phyloP scores from a whole-genome alignment of 2,797 vertebrate genomes.

The Pangasius sanitwongsei region DNA sequence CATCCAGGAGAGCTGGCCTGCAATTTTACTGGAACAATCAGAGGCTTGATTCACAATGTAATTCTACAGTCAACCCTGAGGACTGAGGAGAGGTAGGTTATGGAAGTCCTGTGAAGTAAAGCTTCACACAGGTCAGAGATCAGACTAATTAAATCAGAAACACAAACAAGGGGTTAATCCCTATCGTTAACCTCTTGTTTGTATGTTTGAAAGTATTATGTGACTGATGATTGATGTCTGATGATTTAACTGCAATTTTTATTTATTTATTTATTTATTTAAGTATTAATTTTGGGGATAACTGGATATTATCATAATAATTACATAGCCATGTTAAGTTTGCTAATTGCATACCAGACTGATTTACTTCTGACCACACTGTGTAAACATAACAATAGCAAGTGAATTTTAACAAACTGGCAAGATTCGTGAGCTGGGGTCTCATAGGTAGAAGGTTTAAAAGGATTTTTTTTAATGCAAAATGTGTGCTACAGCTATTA shows the following conservation, averaged over 20 bases:
- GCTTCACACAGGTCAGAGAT: conserved; percentile 73
- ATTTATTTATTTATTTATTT: not conserved
- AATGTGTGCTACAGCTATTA: not conserved
- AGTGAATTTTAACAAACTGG: not conserved
- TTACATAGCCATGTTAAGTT: not conserved
- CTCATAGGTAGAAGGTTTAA: not conserved
- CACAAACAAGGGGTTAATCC: conserved; percentile 77
- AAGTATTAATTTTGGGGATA: not conserved
- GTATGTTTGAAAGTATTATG: not conserved
- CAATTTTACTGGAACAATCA: conserved; percentile 49
- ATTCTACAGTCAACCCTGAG: conserved; percentile 71
- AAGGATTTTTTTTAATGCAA: not conserved
- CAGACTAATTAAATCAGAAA: conserved; percentile 79
- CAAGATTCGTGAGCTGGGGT: not conserved
- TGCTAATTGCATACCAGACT: not conserved
- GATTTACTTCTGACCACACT: not conserved
- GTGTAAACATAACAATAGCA: not conserved
- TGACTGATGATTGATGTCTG: not conserved
- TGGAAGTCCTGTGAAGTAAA: conserved; percentile 67
- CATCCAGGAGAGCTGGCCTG: conserved; percentile 60
- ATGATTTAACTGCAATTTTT: not conserved
- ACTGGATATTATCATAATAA: not conserved
- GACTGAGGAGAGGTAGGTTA: conserved; percentile 79
- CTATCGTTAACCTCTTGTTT: conserved; percentile 38
- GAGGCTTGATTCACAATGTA: conserved; percentile 68